These are phyloP conservation scores for Pimephales promelas DNA, from an alignment of 2,113 vertebrate species.

Conservation along the genomic window DNA sequence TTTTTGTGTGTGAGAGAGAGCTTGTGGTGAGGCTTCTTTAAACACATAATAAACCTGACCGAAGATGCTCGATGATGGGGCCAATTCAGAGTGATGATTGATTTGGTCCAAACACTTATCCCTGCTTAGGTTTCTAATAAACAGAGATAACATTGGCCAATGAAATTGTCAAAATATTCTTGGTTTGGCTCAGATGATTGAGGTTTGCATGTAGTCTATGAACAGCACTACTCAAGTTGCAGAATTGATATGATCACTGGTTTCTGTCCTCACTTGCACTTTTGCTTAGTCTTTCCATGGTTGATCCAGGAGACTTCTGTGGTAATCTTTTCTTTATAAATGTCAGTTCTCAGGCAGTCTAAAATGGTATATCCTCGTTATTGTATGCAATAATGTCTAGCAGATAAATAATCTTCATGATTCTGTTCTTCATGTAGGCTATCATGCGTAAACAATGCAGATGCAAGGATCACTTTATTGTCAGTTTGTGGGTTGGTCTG, in stretches of 20 bases:
- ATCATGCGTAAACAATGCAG: not conserved
- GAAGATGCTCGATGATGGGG: not conserved
- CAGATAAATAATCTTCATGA: not conserved
- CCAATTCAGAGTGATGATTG: conserved; percentile 5
- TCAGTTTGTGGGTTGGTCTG: not conserved
- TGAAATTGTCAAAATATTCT: conserved; percentile 21
- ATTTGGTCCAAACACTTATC: conserved; percentile 5
- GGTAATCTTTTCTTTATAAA: not conserved
- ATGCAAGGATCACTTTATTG: not conserved
- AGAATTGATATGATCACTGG: conserved; percentile 10
- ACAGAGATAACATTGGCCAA: conserved; percentile 1
- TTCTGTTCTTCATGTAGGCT: not conserved
- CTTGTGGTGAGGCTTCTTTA: not conserved
- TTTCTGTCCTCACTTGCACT: conserved; percentile 21
- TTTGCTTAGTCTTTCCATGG: not conserved
- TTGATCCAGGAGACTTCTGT: not conserved
- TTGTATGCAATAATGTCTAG: not conserved
- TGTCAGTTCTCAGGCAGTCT: not conserved
- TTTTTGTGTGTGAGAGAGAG: conserved; percentile 30
- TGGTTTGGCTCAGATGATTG: conserved; percentile 24
- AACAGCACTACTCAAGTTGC: conserved; percentile 8
- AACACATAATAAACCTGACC: not conserved
- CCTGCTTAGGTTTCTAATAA: conserved; percentile 27
- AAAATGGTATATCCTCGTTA: not conserved
- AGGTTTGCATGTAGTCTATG: conserved; percentile 17